Evolutionary conservation across 92 coral and sea anemone genomes (phyloP).

Genomic region (Zoanthus gigantus): DNA sequence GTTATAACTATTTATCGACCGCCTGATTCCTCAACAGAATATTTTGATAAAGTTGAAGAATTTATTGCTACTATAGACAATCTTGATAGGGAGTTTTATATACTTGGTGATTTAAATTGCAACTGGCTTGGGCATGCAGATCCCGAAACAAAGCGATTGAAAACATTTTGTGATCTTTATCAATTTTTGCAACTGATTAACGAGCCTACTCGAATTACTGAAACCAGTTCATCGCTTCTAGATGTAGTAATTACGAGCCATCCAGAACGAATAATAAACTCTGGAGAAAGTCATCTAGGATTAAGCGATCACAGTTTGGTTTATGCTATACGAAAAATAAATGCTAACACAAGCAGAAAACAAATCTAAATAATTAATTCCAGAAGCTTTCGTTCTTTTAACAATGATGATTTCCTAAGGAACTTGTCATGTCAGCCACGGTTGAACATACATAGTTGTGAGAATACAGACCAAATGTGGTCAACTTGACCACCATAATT

Average conservation of each 20-base stretch:
- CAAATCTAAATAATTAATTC: background rate
- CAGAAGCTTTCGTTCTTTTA: conserved; percentile 16
- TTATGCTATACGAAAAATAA: conserved; percentile 14
- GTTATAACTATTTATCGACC: conserved; percentile 48
- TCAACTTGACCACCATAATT: background rate
- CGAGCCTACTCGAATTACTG: conserved; percentile 5
- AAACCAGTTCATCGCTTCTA: background rate
- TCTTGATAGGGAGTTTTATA: background rate
- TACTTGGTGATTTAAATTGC: conserved; percentile 2
- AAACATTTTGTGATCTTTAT: conserved; percentile 1
- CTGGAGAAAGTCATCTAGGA: background rate
- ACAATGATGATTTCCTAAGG: background rate
- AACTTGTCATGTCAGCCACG: conserved; percentile 11
- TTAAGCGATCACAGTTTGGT: conserved; percentile 12
- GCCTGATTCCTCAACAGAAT: conserved; percentile 24
- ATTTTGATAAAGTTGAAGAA: background rate
- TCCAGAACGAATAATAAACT: background rate
- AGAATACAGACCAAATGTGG: conserved; percentile 12
- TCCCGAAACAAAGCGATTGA: background rate
- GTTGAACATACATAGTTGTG: background rate
- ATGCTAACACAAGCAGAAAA: conserved; percentile 3
- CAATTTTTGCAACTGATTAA: background rate
- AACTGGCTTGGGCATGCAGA: background rate
- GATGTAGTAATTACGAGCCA: background rate
- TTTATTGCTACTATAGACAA: background rate